Conservation (phyloP, 1,140 invertebrate species). For the Triops longicaudatus region DNA sequence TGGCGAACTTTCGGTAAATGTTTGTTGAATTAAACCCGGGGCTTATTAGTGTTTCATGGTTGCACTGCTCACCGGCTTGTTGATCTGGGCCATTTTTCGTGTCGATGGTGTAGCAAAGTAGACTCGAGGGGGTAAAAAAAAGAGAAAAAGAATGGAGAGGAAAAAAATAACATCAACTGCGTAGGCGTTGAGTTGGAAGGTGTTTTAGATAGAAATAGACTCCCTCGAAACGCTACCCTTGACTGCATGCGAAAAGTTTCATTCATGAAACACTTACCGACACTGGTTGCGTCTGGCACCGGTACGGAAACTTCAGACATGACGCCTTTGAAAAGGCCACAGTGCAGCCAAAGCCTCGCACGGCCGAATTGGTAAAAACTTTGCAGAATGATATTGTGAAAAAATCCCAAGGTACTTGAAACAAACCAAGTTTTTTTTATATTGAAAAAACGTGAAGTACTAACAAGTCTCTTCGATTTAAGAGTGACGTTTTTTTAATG, state of each 20-base stretch:
- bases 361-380: too few relatives aligned
- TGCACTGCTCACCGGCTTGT: background rate
- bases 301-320: background rate
- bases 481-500: too few relatives aligned
- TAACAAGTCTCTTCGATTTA: too few relatives aligned
- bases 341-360: too few relatives aligned
- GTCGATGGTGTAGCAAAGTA: background rate
- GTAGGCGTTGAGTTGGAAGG: conserved; percentile 13
- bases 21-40: background rate
- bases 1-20: background rate
- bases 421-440: too few relatives aligned
- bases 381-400: too few relatives aligned
- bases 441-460: too few relatives aligned
- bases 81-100: background rate
- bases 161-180: background rate
- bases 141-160: too few relatives aligned
- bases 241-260: background rate
- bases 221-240: background rate
- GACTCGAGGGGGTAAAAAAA: too few relatives aligned
- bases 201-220: conserved; percentile 9
- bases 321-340: background rate
- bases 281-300: background rate
- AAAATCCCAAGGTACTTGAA: too few relatives aligned
- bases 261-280: background rate
- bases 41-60: conserved; percentile 15